Evolutionary conservation across 2,888 invertebrate genomes (phyloP).

Genomic region (Oscheius onirici): DNA sequence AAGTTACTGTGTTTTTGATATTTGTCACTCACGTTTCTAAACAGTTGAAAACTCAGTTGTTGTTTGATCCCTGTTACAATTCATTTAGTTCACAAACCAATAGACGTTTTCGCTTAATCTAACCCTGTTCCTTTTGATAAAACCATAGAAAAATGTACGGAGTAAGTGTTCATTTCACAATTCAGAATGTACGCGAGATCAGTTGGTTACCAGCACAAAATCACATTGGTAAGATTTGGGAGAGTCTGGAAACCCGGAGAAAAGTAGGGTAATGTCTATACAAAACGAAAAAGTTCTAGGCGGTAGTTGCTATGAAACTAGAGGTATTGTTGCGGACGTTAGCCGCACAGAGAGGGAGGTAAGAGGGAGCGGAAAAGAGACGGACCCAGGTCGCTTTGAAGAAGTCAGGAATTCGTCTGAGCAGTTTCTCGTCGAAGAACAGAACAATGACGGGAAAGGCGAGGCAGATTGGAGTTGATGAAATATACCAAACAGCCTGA

Average conservation of each 20-base stretch:
- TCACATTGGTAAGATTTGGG: too few species aligned
- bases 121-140: too few species aligned
- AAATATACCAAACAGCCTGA: constrained; percentile 12
- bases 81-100: too few species aligned
- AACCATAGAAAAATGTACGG: too few species aligned
- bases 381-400: not conserved
- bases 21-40: too few species aligned
- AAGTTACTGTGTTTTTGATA: too few species aligned
- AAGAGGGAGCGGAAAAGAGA: not conserved
- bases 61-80: too few species aligned
- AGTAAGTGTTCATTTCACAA: too few species aligned
- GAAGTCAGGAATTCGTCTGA: constrained; percentile 1
- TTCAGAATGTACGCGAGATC: too few species aligned
- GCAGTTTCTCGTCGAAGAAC: constrained; percentile 6
- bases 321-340: not conserved
- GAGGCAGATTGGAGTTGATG: not conserved
- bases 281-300: not conserved
- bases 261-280: not conserved
- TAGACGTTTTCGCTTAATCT: too few species aligned
- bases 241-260: not conserved
- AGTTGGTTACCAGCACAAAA: too few species aligned
- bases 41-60: too few species aligned
- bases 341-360: constrained; percentile 6
- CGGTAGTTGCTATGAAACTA: constrained; percentile 9
- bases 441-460: not conserved